Base-by-base conservation (phyloP, 2,797 vertebrate species). In the Buceros bicornis region DNA sequence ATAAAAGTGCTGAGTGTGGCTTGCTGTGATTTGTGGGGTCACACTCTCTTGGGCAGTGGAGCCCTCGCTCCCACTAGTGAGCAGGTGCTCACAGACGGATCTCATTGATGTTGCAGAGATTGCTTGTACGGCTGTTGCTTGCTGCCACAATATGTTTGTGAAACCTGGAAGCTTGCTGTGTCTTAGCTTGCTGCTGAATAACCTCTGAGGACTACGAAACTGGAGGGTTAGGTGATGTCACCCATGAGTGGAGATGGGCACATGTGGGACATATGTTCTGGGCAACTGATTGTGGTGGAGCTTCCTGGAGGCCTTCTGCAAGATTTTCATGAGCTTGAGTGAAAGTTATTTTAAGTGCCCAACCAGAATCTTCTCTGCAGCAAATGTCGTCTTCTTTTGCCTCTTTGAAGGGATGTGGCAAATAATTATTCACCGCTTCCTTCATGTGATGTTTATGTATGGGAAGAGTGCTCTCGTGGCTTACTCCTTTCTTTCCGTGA, bases 11-110 rank as follows among this genome's bases (percentile, higher is more conserved):
- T 96, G 96, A 96, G 94, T 87, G 76, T 65, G 82, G 56, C 87
- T 88, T 3, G 91, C 82, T 26, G 87, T 96, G 96, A 96, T 97
- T 96, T 95, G 95, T 95, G 87, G 93, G 95, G 95, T 97, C 93
- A 73, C 1, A 2, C 58, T 28, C 93, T 33, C 87, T 90, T 74
- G 65, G 66, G 22, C 0, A 1, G 50, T 2, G 28, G 47, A 95
- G 82, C 82, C 45, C 28, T 58, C 7, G 70, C n/a, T 96, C 79
- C 87, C 29, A 15, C 21, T 26, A 70, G 54, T 35, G 95, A 76
- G 92, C 21, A 13, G 91, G 54, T 93, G 84, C 74, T 82, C 0
- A 2, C 19, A 25, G 64, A 35, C 0, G 2, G 61, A 47, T 35
- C 87, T 85, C 37, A 3, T 26, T 25, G 54, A 7, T 0, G 22